Percentiles rank a stretch among this genome's conserved stretches.
phyloP scores from a whole-genome alignment of 1,140 invertebrate species.

The Oscheius sp. region DNA sequence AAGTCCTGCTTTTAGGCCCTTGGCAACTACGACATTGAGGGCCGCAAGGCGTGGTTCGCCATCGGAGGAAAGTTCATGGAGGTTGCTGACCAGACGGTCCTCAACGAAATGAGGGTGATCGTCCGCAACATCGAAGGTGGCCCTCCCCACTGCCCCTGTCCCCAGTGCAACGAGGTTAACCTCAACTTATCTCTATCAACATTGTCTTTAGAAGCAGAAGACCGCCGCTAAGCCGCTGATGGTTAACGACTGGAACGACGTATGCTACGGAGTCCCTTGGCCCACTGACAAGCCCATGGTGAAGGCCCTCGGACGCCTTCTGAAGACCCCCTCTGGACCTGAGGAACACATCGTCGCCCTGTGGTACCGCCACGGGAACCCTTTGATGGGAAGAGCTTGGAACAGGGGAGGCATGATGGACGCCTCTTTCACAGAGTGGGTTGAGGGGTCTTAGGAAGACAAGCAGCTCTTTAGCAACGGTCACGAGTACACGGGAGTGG shows the following conservation, averaged over 20 bases:
- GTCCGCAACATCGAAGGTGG: constrained; percentile 42
- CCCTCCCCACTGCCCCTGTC: constrained; percentile 42
- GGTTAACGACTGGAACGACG: constrained; percentile 49
- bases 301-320: neutral
- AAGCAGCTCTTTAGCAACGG: neutral
- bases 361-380: constrained; percentile 23
- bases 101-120: constrained; percentile 39
- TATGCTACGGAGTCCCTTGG: constrained; percentile 21
- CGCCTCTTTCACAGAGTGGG: constrained; percentile 9
- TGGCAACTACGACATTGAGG: neutral
- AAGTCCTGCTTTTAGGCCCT: neutral
- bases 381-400: constrained; percentile 23
- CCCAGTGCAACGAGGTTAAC: constrained; percentile 28
- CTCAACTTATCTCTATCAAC: neutral
- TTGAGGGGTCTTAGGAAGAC: neutral
- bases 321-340: neutral
- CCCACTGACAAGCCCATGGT: neutral
- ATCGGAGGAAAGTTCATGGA: constrained; percentile 35
- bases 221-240: neutral
- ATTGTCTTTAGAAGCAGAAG: neutral
- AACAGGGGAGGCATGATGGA: constrained; percentile 3
- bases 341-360: constrained; percentile 7
- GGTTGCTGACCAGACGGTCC: constrained; percentile 10
- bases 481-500: constrained; percentile 15
- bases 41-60: constrained; percentile 36